Percentiles rank a stretch among this genome's conserved stretches.
These are phyloP conservation scores for Myotis davidii DNA, from an alignment of 2,113 vertebrate genomes.

Conservation along the genomic window DNA sequence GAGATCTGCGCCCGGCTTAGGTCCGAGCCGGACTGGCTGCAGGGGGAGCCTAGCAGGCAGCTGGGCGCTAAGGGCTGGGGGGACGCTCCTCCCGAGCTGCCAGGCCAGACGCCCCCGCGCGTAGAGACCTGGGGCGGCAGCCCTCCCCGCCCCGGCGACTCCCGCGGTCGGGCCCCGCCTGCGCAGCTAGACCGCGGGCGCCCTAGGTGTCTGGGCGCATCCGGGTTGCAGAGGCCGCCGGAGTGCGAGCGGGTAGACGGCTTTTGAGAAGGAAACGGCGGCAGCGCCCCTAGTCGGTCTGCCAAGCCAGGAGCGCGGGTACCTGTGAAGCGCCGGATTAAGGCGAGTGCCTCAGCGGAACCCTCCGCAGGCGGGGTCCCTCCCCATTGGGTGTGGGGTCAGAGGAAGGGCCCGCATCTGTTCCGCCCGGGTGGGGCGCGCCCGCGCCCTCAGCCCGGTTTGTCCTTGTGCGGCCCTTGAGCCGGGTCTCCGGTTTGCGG, in stretches of 20 bases:
- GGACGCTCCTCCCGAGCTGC: not conserved
- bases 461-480: not conserved
- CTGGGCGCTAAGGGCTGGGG: not conserved
- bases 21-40: accelerated
- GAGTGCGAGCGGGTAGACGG: not conserved
- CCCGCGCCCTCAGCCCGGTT: not conserved
- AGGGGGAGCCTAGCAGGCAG: not conserved
- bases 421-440: not conserved
- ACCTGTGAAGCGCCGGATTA: not conserved
- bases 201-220: not conserved
- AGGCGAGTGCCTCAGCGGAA: not conserved
- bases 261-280: not conserved
- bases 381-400: not conserved
- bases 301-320: not conserved
- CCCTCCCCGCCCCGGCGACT: not conserved
- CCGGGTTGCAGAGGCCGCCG: not conserved
- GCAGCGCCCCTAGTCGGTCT: not conserved
- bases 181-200: not conserved
- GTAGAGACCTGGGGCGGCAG: not conserved
- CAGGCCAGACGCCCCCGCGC: accelerated
- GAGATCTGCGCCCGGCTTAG: not conserved
- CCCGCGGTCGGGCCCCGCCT: not conserved
- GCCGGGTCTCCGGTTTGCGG: not conserved
- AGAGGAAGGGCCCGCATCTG: not conserved
- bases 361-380: not conserved